These are phyloP conservation scores for Gavialis gangeticus DNA, from an alignment of 2,113 vertebrate species.

Conservation along the genomic window DNA sequence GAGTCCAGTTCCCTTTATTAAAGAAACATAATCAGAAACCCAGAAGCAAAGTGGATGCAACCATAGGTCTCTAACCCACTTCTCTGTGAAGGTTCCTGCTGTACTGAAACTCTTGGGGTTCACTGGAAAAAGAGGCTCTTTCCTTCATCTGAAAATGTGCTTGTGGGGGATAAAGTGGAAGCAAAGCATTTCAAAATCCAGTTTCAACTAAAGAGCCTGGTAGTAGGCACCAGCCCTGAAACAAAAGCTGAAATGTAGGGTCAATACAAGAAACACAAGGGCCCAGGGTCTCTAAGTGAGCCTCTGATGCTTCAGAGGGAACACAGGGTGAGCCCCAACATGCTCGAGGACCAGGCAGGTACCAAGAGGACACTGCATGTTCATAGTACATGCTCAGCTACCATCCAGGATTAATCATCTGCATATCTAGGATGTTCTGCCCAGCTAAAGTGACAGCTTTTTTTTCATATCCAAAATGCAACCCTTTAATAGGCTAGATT, in stretches of 20 bases:
- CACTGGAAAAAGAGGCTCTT: too few species aligned
- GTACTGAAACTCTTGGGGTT: too few species aligned
- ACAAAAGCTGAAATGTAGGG: not conserved
- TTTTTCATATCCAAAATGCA: not conserved
- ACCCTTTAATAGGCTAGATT: not conserved
- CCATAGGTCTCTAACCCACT: too few species aligned
- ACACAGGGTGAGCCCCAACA: constrained; percentile 53
- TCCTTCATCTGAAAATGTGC: too few species aligned
- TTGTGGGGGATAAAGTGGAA: not conserved
- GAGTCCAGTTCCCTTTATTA: too few species aligned
- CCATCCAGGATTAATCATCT: constrained; percentile 58
- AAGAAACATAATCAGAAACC: too few species aligned
- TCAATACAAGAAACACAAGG: constrained; percentile 44
- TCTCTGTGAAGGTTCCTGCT: too few species aligned
- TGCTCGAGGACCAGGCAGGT: constrained; percentile 35
- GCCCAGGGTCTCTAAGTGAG: constrained; percentile 44
- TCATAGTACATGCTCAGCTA: constrained; percentile 36
- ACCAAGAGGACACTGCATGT: constrained; percentile 24
- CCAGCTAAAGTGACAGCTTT: constrained; percentile 37
- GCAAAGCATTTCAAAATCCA: not conserved
- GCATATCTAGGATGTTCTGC: constrained; percentile 41
- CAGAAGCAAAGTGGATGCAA: too few species aligned
- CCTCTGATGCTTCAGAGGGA: constrained; percentile 48
- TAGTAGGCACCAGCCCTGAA: not conserved
- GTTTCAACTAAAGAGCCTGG: not conserved